Evolutionary conservation across 2,797 vertebrate genomes (phyloP), one percentile per base, ranked within the genome.

Genomic region (Pipistrellus pygmaeus): DNA sequence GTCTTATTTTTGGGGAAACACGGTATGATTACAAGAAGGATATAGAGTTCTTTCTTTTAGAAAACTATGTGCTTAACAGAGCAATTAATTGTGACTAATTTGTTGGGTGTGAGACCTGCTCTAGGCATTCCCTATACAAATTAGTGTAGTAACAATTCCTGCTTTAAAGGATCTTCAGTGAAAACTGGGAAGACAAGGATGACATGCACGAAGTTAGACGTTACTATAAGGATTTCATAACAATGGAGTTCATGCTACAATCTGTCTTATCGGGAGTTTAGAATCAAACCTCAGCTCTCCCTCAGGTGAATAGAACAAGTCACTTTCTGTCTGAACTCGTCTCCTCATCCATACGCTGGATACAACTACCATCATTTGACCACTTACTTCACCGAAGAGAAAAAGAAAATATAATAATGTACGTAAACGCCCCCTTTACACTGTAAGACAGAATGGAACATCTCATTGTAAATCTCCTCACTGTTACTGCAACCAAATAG

Each of bases 111-210:
- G 73, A 75, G n/a, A 75, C 12, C 4, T 73, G 32, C 17, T 62
- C 10, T 32, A 69, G 44, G 10, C 17, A 38, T 44, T 77, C 12
- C 32, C 9, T 27, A 48, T 35, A 77, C 10, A 89, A 27, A 11
- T 20, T 27, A 46, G 5, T 53, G 27, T 48, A 12, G 25, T 41
- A 44, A 77, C 30, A 66, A 69, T 51, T 71, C 38, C 21, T 64
- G 21, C 38, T 90, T 90, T 32, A 88, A 83, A 91, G 30, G 25
- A 46, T 51, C 60, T 88, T 46, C 86, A 88, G 46, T 32, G 38
- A 35, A 92, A 91, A 51, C 21, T 75, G 44, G 23, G 21, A 27
- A 11, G 15, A 53, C 38, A 85, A 48, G 30, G 46, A 86, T 44
- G 64, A 80, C n/a, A 32, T 48, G 6, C 5, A 72, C 35, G 14